A percentile compares a stretch with the other conserved stretches of the same genome.
phyloP scores from a whole-genome alignment of 2,888 invertebrate species.

The Apotomis capreana region DNA sequence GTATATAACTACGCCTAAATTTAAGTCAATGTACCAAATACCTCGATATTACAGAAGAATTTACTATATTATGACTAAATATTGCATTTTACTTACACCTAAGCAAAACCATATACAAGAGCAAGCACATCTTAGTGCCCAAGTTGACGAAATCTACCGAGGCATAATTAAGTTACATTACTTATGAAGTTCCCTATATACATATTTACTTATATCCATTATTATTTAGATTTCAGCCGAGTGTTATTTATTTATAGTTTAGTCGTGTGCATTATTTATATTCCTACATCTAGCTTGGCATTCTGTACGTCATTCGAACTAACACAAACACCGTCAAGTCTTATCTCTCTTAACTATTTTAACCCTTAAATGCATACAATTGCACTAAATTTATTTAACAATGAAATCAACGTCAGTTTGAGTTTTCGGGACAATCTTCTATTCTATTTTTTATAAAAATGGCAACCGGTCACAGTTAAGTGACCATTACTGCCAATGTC shows the following conservation, averaged over 20 bases:
- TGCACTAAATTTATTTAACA: too few relatives aligned
- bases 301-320: constrained; percentile 34
- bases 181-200: neutral
- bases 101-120: neutral
- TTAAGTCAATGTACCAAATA: too few relatives aligned
- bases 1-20: too few relatives aligned
- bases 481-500: too few relatives aligned
- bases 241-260: constrained; percentile 7
- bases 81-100: neutral
- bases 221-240: constrained; percentile 10
- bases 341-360: too few relatives aligned
- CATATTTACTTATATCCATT: constrained; percentile 1
- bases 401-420: too few relatives aligned
- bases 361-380: too few relatives aligned
- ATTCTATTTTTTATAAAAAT: too few relatives aligned
- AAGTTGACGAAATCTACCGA: too few relatives aligned
- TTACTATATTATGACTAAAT: neutral
- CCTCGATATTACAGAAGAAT: neutral
- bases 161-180: neutral
- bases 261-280: constrained; percentile 40
- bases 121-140: neutral
- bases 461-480: too few relatives aligned
- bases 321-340: neutral
- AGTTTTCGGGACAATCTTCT: too few relatives aligned
- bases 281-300: constrained; percentile 31